A percentile compares a stretch with the other conserved stretches of the same genome.
Evolutionary conservation across 2,888 invertebrate species (phyloP).

Genomic region (Chaetogeoica ovagalla): DNA sequence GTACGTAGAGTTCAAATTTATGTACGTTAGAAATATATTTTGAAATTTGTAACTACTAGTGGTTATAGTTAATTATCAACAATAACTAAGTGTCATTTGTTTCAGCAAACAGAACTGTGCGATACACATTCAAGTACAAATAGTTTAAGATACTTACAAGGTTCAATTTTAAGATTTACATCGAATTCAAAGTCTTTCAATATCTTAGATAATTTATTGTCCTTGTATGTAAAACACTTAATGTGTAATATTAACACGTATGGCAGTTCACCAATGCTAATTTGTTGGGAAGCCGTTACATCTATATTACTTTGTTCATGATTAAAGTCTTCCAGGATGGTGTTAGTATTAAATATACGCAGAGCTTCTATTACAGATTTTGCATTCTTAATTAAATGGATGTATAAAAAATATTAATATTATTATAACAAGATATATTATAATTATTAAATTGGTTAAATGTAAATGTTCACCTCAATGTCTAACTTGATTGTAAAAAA

Average conservation of each 20-base stretch:
- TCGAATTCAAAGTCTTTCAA: slow-evolving; percentile 88
- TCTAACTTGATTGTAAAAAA: slow-evolving; percentile 94
- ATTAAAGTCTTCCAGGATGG: slow-evolving; percentile 81
- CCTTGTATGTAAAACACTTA: slow-evolving; percentile 89
- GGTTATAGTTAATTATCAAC: too few species aligned
- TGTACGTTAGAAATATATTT: too few species aligned
- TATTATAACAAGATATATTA: too few species aligned
- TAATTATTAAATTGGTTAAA: too few species aligned
- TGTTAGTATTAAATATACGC: slow-evolving; percentile 78
- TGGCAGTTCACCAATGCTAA: slow-evolving; percentile 85
- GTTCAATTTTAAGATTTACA: slow-evolving; percentile 85
- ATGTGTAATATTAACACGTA: slow-evolving; percentile 87
- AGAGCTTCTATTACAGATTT: slow-evolving; percentile 83
- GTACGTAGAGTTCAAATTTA: too few species aligned
- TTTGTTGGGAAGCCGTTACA: slow-evolving; percentile 87
- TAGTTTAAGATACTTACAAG: slow-evolving; percentile 66
- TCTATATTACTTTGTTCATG: slow-evolving; percentile 79
- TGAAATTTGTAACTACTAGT: too few species aligned
- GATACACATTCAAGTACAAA: slow-evolving; percentile 1
- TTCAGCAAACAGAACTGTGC: too few species aligned
- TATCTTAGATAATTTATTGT: slow-evolving; percentile 87
- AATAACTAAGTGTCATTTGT: too few species aligned
- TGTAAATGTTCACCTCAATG: slow-evolving; percentile 72
- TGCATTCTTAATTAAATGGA: slow-evolving; percentile 67
- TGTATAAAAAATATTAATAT: too few species aligned